Conservation (phyloP, 2,888 invertebrate genomes). For the Amiota mariae region DNA sequence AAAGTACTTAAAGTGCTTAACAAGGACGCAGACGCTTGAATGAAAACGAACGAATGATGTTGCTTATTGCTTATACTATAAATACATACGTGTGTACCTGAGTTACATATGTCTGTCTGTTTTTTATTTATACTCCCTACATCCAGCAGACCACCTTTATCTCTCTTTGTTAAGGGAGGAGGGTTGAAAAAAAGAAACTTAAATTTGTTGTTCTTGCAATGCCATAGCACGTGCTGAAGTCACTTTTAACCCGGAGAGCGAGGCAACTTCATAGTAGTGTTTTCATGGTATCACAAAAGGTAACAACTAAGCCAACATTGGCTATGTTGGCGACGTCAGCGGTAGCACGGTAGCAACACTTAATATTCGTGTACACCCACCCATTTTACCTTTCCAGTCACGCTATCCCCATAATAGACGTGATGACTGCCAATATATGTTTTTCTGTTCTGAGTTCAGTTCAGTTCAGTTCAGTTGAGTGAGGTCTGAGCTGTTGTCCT, state of each 20-base stretch:
- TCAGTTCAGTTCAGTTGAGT: slow-evolving; percentile 7
- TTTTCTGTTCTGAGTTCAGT: not conserved
- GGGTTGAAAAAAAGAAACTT: too few relatives aligned
- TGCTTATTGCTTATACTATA: not conserved
- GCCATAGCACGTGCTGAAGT: slow-evolving; percentile 59
- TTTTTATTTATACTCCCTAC: too few relatives aligned
- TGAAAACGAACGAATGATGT: not conserved
- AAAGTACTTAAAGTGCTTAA: too few relatives aligned
- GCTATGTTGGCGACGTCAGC: too few relatives aligned
- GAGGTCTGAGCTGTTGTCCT: not conserved
- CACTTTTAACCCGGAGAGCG: slow-evolving; percentile 53
- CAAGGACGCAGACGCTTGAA: too few relatives aligned
- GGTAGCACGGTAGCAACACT: slow-evolving; percentile 47
- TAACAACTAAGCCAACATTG: too few relatives aligned
- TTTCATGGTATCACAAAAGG: too few relatives aligned
- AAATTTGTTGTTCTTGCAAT: not conserved
- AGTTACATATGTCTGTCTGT: not conserved
- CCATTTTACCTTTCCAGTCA: slow-evolving; percentile 30
- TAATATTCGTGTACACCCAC: slow-evolving; percentile 48
- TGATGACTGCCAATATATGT: slow-evolving; percentile 52
- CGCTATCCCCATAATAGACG: slow-evolving; percentile 46
- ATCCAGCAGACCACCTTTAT: too few relatives aligned
- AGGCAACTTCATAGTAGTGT: too few relatives aligned
- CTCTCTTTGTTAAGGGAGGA: too few relatives aligned
- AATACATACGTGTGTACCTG: not conserved